A percentile compares a stretch with the other conserved stretches of the same genome.
Conservation (phyloP, 2,113 vertebrate species). For the Mastomys coucha region DNA sequence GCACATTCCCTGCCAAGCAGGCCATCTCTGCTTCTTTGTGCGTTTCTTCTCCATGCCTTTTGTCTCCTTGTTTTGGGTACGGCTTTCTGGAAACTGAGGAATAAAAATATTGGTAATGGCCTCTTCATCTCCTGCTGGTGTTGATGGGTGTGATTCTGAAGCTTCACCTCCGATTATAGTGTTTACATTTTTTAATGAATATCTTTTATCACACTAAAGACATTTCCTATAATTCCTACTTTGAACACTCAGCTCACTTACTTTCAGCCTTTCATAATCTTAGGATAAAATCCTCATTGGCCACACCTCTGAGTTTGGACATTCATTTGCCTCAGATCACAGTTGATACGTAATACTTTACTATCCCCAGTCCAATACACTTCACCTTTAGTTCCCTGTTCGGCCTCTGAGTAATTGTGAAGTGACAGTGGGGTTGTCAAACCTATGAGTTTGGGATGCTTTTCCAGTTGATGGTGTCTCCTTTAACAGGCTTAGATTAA, state of each 20-base stretch:
- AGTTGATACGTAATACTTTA: background rate
- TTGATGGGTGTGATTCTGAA: background rate
- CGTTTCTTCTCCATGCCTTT: background rate
- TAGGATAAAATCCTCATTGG: background rate
- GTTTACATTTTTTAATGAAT: background rate
- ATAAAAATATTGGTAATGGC: background rate
- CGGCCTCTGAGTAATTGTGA: background rate
- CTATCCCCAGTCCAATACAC: background rate
- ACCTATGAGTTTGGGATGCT: background rate
- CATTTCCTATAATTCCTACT: background rate
- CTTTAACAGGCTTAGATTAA: background rate
- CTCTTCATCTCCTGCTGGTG: background rate
- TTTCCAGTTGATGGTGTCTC: background rate
- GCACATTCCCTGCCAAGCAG: background rate
- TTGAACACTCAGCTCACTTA: background rate
- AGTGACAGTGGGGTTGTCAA: background rate
- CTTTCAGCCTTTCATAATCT: constrained; percentile 11
- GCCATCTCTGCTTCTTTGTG: background rate
- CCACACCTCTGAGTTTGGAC: background rate
- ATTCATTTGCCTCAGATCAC: background rate
- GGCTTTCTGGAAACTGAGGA: background rate
- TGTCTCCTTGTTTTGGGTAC: background rate
- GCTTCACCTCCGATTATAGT: background rate
- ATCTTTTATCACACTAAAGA: background rate
- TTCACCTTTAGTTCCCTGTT: background rate